Evolutionary conservation across 2,888 invertebrate genomes (phyloP), one percentile per base, ranked within the genome.

Genomic region (Psococerastis gibbosa): DNA sequence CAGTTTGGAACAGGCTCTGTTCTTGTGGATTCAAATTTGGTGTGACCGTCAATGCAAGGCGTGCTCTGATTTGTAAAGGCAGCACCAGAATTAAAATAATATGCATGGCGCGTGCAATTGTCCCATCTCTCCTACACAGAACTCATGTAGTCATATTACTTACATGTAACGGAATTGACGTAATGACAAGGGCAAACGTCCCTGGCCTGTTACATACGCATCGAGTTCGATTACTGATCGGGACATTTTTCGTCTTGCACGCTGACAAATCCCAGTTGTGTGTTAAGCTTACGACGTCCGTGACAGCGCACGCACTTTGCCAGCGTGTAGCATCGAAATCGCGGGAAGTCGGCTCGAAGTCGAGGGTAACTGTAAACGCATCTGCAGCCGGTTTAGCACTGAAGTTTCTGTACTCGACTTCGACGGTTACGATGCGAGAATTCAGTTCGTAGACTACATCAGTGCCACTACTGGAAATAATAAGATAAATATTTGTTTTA

Each of bases 361-460:
- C 35, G 3, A 43, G 22, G 13, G 22, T 34, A 4, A 42, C 38
- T 13, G 20, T 20, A 15, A 17, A 20, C n/a, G 20, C 22, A 18
- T 18, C 18, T 11, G 17, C 18, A 20, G 18, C 3, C 6, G 45
- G 46, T 15, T 32, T 11, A n/a, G 43, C 23, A 22, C 27, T 35
- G 18, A 27, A 22, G 2, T 46, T 43, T 17, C 48, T 43, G 31
- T 35, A 44, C 9, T 45, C 50, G 35, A 59, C 49, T 45, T 61
- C 59, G 9, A 68, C 60, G 13, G 60, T 59, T 6, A 66, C 59
- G 6, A 70, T 66, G 47, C 70, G 69, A 1, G 79, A 78, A 45
- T 73, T 68, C 43, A 77, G 63, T 52, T 68, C 67, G 59, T 74
- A 77, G 56, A 77, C 73, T 53, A 74, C 61, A 55, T 76, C 75